Evolutionary conservation across 37 sponge, comb jelly and placozoan species (phyloP), one percentile per base, ranked within the genome.

Genomic region (Beroe forskalii): DNA sequence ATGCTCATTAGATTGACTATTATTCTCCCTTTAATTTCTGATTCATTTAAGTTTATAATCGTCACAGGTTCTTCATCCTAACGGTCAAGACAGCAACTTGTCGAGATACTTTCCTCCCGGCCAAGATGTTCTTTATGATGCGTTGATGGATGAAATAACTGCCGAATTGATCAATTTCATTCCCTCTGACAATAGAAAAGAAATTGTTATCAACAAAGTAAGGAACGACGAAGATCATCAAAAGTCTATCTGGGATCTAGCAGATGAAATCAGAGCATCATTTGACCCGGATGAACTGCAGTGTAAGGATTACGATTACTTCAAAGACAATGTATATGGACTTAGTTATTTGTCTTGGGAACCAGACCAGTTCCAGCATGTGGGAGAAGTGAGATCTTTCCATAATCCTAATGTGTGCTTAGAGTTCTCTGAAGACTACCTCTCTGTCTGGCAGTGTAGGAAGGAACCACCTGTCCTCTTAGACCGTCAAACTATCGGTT

Each of bases 11-110:
- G n/a, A n/a, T n/a, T n/a, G n/a, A n/a, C n/a, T n/a, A n/a, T n/a
- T n/a, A n/a, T n/a, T n/a, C n/a, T n/a, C n/a, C n/a, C n/a, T n/a
- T n/a, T n/a, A n/a, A n/a, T n/a, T n/a, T n/a, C n/a, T n/a, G n/a
- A n/a, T n/a, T n/a, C n/a, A n/a, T n/a, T n/a, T n/a, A n/a, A n/a
- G n/a, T n/a, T n/a, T n/a, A n/a, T n/a, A n/a, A n/a, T n/a, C n/a
- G n/a, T n/a, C n/a, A n/a, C 86, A 80, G 86, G 86, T 80, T 1
- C 44, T 80, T 24, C 86, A 80, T 23, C 86, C 86, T 23, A 80
- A 80, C 31, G 40, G 86, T 23, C 19, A 38, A 23, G 86, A 80
- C 31, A 4, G 31, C 24, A 44, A 44, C 4, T 38, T 80, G 48
- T n/a, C 37, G n/a, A 23, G 86, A 48, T 80, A 80, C 86, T 69